Conservation (phyloP, 2,888 invertebrate genomes). For the Lycaena phlaeas region DNA sequence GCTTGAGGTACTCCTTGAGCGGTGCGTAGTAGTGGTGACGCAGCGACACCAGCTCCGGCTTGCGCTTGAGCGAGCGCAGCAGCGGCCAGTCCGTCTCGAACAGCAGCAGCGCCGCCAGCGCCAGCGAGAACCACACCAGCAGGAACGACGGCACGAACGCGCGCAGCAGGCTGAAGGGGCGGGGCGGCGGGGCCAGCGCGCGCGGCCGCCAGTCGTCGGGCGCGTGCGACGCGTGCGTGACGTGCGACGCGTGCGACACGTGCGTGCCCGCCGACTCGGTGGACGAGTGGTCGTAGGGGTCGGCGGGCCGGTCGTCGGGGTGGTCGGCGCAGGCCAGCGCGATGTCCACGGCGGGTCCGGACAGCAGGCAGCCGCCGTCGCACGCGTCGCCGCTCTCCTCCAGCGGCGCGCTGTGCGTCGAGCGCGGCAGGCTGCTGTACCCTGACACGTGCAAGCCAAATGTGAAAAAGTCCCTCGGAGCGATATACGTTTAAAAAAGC, state of each 20-base stretch:
- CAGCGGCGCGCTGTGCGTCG: conserved; percentile 83
- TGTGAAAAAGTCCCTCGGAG: too few species aligned
- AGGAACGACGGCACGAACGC: conserved; percentile 86
- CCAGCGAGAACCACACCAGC: conserved; percentile 79
- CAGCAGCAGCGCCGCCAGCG: conserved; percentile 78
- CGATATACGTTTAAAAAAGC: background rate
- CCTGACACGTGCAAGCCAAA: conserved; percentile 54
- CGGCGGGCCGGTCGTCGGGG: conserved; percentile 79
- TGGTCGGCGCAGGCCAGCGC: conserved; percentile 75
- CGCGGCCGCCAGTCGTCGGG: conserved; percentile 28
- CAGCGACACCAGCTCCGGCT: conserved; percentile 84
- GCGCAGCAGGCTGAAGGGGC: conserved; percentile 75
- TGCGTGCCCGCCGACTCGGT: conserved; percentile 78
- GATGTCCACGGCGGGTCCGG: conserved; percentile 67
- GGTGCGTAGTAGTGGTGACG: conserved; percentile 88
- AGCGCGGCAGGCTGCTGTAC: conserved; percentile 88
- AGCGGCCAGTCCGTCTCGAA: conserved; percentile 86
- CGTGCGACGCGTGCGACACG: conserved; percentile 48
- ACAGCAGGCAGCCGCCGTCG: conserved; percentile 66
- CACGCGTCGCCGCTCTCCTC: conserved; percentile 58
- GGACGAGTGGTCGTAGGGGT: conserved; percentile 84
- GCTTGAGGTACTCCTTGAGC: conserved; percentile 82
- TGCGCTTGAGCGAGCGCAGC: conserved; percentile 78
- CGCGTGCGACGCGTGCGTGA: conserved; percentile 38
- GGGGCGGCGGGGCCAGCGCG: conserved; percentile 33